These are phyloP conservation scores for Pseudorhombus dupliciocellatus DNA, from an alignment of 2,113 vertebrate genomes.

Conservation along the genomic window DNA sequence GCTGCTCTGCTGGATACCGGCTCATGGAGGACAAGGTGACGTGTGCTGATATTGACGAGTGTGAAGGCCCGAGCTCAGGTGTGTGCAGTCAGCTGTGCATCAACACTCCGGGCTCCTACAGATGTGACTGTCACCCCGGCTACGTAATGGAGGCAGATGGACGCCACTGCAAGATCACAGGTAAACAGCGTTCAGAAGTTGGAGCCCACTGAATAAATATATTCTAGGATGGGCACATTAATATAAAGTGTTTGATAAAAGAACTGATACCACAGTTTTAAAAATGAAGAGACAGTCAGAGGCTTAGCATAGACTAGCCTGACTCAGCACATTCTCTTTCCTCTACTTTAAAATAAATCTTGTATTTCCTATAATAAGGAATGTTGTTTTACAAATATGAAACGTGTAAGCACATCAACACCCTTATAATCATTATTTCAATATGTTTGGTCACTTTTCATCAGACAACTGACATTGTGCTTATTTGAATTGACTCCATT, in stretches of 20 bases:
- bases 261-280: not conserved
- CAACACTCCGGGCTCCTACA: conserved; percentile 85
- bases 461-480: not conserved
- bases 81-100: conserved; percentile 88
- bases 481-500: not conserved
- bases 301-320: not conserved
- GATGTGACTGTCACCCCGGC: conserved; percentile 84
- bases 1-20: conserved; percentile 82
- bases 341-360: no score
- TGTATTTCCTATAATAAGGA: no score
- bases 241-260: not conserved
- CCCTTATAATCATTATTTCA: not conserved
- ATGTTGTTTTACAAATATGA: not conserved
- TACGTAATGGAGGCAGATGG: conserved; percentile 83
- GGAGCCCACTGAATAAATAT: no score
- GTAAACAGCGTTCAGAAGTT: conserved; percentile 68
- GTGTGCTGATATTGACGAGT: conserved; percentile 88
- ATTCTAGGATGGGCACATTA: not conserved
- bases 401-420: not conserved
- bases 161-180: conserved; percentile 84
- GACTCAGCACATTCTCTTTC: no score
- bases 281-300: not conserved
- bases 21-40: conserved; percentile 64
- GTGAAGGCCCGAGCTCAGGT: conserved; percentile 40
- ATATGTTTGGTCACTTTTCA: not conserved